Evolutionary conservation across 2,113 vertebrate genomes (phyloP).

Genomic region (Engraulis encrasicolus): DNA sequence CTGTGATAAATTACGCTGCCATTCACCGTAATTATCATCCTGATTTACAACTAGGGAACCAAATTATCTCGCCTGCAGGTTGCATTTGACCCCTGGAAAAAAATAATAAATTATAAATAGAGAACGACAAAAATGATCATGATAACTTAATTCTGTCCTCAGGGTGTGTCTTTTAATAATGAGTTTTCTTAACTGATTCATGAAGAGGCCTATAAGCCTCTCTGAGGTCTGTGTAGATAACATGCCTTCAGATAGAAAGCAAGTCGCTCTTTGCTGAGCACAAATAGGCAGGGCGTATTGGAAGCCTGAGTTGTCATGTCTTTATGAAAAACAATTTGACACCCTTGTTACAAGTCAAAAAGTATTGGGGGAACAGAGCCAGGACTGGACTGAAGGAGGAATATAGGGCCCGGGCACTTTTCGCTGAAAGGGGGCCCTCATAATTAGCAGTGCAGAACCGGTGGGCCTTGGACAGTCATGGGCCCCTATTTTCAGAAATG

Average conservation of each 20-base stretch:
- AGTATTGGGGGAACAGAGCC: too few species aligned
- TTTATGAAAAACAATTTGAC: too few species aligned
- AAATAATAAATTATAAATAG: constrained; percentile 60
- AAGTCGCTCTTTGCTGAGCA: background rate
- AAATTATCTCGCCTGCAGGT: constrained; percentile 45
- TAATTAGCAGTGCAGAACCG: too few species aligned
- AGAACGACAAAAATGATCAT: constrained; percentile 49
- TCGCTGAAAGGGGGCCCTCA: too few species aligned
- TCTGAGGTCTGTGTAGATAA: constrained; percentile 26
- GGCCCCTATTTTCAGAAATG: too few species aligned
- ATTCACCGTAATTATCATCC: constrained; percentile 48
- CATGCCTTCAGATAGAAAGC: constrained; percentile 28
- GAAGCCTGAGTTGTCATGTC: too few species aligned
- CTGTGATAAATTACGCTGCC: constrained; percentile 39
- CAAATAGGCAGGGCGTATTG: background rate
- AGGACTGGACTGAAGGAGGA: too few species aligned
- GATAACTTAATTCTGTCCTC: constrained; percentile 54
- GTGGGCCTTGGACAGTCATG: too few species aligned
- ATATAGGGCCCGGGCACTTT: too few species aligned
- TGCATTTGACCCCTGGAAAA: constrained; percentile 51
- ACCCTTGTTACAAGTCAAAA: too few species aligned
- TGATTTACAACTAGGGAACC: constrained; percentile 46
- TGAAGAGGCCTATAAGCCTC: constrained; percentile 23
- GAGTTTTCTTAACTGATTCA: constrained; percentile 55
- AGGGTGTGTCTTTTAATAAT: constrained; percentile 61